A percentile compares a stretch with the other conserved stretches of the same genome.
Evolutionary conservation across 2,113 vertebrate species (phyloP).

Genomic region (Cochlearius cochlearius): DNA sequence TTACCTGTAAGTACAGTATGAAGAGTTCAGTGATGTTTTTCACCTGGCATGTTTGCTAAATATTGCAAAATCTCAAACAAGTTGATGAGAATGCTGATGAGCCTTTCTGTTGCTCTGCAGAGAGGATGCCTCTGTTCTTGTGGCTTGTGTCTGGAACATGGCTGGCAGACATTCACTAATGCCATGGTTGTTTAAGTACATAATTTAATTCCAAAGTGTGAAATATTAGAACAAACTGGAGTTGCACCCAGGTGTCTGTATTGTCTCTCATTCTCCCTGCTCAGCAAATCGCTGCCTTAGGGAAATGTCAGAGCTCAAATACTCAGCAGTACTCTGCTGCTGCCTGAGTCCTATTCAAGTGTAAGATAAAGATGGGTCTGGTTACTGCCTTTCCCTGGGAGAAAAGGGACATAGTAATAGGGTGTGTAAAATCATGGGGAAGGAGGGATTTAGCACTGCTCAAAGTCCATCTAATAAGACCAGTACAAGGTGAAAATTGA

Average conservation of each 20-base stretch:
- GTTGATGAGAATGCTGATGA: neutral
- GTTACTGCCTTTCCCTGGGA: neutral
- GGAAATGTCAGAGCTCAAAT: neutral
- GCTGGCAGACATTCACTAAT: neutral
- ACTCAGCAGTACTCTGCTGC: neutral
- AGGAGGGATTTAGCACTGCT: neutral
- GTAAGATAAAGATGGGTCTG: neutral
- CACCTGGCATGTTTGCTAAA: neutral
- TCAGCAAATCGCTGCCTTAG: neutral
- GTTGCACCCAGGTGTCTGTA: neutral
- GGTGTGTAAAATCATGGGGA: neutral
- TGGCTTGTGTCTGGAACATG: neutral
- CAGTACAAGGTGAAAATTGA: neutral
- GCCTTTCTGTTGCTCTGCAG: neutral
- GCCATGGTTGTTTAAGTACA: neutral
- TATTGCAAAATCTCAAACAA: neutral
- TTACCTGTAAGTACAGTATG: neutral
- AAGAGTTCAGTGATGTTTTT: neutral
- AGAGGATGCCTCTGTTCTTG: neutral
- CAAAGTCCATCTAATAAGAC: neutral
- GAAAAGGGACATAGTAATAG: neutral
- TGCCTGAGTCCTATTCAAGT: neutral
- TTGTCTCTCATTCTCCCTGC: neutral
- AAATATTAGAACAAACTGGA: neutral
- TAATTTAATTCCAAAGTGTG: neutral